Evolutionary conservation across 1,140 invertebrate genomes (phyloP).

Genomic region (Pentalonia nigronervosa): DNA sequence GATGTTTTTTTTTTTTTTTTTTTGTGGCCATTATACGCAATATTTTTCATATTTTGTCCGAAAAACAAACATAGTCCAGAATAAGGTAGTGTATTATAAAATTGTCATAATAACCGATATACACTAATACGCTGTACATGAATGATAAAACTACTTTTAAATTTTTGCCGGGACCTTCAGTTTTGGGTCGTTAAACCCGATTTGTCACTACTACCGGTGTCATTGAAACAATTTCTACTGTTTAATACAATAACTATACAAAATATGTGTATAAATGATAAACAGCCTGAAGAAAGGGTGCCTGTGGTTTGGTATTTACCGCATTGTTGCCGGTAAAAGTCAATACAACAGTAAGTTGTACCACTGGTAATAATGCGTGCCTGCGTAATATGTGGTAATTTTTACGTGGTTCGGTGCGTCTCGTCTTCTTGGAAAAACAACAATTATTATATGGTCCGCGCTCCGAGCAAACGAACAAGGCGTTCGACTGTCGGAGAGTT

Average conservation of each 20-base stretch:
- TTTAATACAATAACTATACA: not conserved
- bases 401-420: not conserved
- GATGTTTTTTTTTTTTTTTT: too few relatives aligned
- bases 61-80: too few relatives aligned
- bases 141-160: not conserved
- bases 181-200: not conserved
- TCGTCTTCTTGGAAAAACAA: not conserved
- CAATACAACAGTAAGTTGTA: not conserved
- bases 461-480: not conserved
- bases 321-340: not conserved
- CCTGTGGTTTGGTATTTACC: not conserved
- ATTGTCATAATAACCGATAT: too few relatives aligned
- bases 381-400: not conserved
- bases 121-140: too few relatives aligned
- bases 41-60: too few relatives aligned
- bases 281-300: not conserved
- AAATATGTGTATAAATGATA: not conserved
- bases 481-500: not conserved
- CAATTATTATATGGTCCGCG: not conserved
- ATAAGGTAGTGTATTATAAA: too few relatives aligned
- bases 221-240: not conserved
- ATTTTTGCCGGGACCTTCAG: not conserved
- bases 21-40: too few relatives aligned
- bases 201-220: not conserved
- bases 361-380: not conserved